phyloP scores from a whole-genome alignment of 2,797 vertebrate genomes.

The Prunella strophiata region DNA sequence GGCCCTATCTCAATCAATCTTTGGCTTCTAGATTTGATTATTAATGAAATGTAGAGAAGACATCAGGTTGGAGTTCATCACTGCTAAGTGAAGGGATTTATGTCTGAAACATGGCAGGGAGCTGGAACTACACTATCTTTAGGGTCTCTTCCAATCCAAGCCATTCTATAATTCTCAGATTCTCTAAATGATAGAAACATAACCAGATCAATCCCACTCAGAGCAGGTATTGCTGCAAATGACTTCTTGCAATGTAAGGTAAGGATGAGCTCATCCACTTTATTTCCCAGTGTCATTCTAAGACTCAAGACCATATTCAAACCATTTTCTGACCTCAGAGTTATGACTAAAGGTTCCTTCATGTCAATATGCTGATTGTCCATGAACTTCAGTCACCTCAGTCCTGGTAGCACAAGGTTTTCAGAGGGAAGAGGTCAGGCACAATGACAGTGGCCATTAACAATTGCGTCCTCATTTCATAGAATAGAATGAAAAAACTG shows the following conservation, averaged over 20 bases:
- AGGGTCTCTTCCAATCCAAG: not conserved
- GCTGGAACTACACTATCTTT: not conserved
- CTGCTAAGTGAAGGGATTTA: not conserved
- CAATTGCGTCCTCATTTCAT: not conserved
- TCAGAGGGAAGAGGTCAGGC: not conserved
- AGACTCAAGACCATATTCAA: not conserved
- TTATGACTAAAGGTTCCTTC: not conserved
- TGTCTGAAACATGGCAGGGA: not conserved
- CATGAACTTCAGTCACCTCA: not conserved
- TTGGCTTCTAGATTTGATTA: not conserved
- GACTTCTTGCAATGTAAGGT: not conserved
- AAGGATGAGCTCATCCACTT: not conserved
- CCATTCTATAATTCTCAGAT: not conserved
- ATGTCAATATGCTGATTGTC: not conserved
- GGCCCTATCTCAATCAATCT: not conserved
- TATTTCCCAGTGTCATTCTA: not conserved
- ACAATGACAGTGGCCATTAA: not conserved
- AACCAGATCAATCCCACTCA: accelerated
- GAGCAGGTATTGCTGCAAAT: not conserved
- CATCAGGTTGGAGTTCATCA: not conserved
- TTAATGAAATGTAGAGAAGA: not conserved
- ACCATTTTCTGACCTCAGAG: not conserved
- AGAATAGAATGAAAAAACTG: not conserved
- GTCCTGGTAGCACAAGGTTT: not conserved
- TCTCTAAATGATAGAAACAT: not conserved